A percentile compares a stretch with the other conserved stretches of the same genome.
These are phyloP conservation scores for Probosciger aterrimus DNA, from an alignment of 2,113 vertebrate species.

Conservation along the genomic window DNA sequence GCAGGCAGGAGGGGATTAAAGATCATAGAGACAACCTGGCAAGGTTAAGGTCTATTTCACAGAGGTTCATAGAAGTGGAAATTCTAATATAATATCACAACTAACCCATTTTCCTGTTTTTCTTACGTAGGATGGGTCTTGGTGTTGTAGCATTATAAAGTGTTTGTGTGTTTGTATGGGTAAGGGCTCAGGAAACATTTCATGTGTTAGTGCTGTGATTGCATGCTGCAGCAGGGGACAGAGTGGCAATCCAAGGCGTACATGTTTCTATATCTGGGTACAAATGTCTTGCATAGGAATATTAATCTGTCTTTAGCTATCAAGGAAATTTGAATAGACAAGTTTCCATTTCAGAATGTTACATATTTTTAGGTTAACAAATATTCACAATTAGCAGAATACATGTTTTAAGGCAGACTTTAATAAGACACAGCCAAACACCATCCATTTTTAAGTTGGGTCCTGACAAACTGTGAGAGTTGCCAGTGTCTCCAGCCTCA, in stretches of 20 bases:
- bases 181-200: not conserved
- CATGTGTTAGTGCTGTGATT: not conserved
- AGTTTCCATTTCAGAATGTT: not conserved
- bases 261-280: not conserved
- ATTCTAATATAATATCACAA: not conserved
- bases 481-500: not conserved
- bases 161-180: not conserved
- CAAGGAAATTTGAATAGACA: not conserved
- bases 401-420: not conserved
- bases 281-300: fast-evolving
- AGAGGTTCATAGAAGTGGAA: not conserved
- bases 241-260: not conserved
- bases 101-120: not conserved
- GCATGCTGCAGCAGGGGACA: fast-evolving
- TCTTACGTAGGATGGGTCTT: not conserved
- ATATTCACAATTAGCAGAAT: not conserved
- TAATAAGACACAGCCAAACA: not conserved
- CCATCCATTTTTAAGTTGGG: not conserved
- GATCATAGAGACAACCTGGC: not conserved
- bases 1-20: not conserved
- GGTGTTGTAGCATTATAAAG: not conserved
- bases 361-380: not conserved
- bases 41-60: not conserved
- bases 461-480: not conserved
- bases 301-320: not conserved